Percentiles rank a stretch among this genome's conserved stretches.
Conservation (phyloP, 2,797 vertebrate species). For the Lepidocolaptes lacrymiger region DNA sequence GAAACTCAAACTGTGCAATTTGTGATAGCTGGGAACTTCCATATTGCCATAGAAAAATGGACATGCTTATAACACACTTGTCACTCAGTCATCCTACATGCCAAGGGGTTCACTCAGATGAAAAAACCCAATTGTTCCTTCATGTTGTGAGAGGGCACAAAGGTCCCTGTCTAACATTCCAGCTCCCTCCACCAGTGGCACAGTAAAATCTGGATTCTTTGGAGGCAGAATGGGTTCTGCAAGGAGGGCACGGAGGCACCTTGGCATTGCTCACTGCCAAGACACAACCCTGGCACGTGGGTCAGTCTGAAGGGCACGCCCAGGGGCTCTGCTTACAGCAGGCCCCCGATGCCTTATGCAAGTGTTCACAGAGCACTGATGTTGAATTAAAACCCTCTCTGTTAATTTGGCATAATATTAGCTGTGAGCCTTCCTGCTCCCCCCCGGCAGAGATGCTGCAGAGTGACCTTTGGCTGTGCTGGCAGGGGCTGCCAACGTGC, state of each 20-base stretch:
- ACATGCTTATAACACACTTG: not conserved
- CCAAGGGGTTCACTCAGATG: not conserved
- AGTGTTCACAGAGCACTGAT: not conserved
- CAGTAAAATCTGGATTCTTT: not conserved
- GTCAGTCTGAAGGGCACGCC: not conserved
- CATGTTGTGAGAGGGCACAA: not conserved
- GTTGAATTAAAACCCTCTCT: not conserved
- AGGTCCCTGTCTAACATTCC: not conserved
- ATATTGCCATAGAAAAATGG: not conserved
- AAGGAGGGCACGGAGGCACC: not conserved
- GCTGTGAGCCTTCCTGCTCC: not conserved
- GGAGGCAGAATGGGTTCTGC: not conserved
- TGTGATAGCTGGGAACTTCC: not conserved
- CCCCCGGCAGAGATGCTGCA: not conserved
- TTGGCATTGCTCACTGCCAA: not conserved
- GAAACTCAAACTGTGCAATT: not conserved
- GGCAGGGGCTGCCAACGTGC: not conserved
- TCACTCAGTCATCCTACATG: not conserved
- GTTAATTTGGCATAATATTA: conserved; percentile 21
- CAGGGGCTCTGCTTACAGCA: not conserved
- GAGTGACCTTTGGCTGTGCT: not conserved
- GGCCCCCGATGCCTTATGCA: not conserved
- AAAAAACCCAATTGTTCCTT: not conserved
- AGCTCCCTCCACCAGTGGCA: not conserved
- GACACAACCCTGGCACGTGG: not conserved